Base-by-base conservation (phyloP, 2,113 vertebrate genomes). In the Sinosuthora webbiana region DNA sequence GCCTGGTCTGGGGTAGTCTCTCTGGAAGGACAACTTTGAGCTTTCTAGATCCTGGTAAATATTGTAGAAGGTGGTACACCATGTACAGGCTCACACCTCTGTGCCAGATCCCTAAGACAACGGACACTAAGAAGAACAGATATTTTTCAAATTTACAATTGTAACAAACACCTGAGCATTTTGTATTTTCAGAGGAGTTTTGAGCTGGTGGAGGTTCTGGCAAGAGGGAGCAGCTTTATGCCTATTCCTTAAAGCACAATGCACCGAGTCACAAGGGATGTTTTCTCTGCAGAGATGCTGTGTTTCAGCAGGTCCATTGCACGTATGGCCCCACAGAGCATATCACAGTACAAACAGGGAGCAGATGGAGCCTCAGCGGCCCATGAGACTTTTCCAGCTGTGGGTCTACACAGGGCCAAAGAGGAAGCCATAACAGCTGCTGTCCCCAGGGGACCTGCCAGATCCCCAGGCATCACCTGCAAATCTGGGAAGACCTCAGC, bases 221-320 rank as follows among this genome's bases (percentile, higher is more conserved):
- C 16, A 53, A 42, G 56, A 84, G 39, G 31, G 5, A 12, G 15
- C 42, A 74, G 30, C 21, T 89, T 67, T 52, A 6, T 53, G 37
- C 24, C 31, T 5, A 0, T 37, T 60, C 33, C 0, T 0, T 3
- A 14, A 15, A 64, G 42, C 7, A 2, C 30, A 52, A 12, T 11
- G 10, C 7, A 1, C 6, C 0, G 0, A 44, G 30, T 11, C 39
- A 8, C 53, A 20, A 15, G 71, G n/a, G 62, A 19, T 1, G 0
- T 41, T 69, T 25, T 8, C 64, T 76, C 59, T 28, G 24, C 59
- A 59, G 60, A 76, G 41, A 20, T 49, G 41, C 44, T 0, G 1
- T 14, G 37, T 60, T 68, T 30, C 8, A 2, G 31, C n/a, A 52
- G 35, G 55, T 16, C 37, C 35, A 4, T 33, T 13, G 86, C 44